Evolutionary conservation across 2,113 vertebrate species (phyloP).

Genomic region (Chelonoidis abingdonii): DNA sequence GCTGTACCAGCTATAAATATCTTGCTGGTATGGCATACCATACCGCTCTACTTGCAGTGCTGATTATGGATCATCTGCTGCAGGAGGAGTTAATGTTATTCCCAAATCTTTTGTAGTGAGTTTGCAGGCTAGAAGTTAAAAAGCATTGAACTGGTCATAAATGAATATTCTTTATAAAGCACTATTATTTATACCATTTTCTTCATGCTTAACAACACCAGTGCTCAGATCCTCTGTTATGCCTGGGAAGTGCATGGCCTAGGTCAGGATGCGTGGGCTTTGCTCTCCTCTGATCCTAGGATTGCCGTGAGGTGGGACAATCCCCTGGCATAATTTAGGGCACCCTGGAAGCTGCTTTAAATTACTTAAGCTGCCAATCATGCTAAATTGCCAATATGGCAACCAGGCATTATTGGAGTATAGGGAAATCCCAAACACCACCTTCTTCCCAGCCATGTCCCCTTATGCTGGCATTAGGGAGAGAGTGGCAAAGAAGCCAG

Average conservation of each 20-base stretch:
- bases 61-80: not conserved
- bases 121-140: not conserved
- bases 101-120: not conserved
- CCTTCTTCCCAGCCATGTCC: rapidly evolving
- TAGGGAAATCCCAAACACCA: not conserved
- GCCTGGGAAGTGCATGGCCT: not conserved
- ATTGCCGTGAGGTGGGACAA: not conserved
- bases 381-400: no score
- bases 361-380: not conserved
- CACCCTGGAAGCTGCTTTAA: rapidly evolving
- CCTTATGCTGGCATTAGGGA: not conserved
- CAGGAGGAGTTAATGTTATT: not conserved
- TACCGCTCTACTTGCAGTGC: no score
- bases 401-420: not conserved
- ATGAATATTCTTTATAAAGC: not conserved
- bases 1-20: no score
- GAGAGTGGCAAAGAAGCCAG: not conserved
- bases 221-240: not conserved
- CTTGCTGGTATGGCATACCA: no score
- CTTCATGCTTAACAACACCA: not conserved
- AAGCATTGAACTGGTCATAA: not conserved
- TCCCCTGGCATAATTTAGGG: not conserved
- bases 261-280: not conserved
- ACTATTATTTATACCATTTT: not conserved
- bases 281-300: not conserved